Evolutionary conservation across 2,113 vertebrate genomes (phyloP).

Genomic region (Neomonachus schauinslandi): DNA sequence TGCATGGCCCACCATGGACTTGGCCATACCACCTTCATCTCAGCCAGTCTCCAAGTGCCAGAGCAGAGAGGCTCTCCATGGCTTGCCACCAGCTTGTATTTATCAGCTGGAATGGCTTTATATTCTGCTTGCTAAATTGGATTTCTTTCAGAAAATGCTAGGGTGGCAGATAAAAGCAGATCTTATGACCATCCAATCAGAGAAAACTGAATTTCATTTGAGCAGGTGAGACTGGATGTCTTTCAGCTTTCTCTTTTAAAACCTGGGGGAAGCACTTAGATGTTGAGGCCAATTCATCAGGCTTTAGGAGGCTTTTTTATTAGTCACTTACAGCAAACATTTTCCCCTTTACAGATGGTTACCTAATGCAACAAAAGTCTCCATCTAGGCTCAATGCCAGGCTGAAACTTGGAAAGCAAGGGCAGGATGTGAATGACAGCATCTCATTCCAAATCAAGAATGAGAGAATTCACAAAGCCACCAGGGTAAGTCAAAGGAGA

Average conservation of each 20-base stretch:
- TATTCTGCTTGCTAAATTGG: slow-evolving; percentile 59
- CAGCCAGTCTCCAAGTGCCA: neutral
- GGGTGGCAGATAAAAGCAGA: slow-evolving; percentile 50
- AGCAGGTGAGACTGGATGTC: slow-evolving; percentile 62
- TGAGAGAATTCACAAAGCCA: neutral
- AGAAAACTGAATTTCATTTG: slow-evolving; percentile 73
- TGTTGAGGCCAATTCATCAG: slow-evolving; percentile 71
- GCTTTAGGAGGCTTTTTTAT: slow-evolving; percentile 76
- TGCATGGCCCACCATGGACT: accelerated
- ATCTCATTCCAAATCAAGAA: neutral
- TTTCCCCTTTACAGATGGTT: slow-evolving; percentile 39
- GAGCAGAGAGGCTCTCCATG: neutral
- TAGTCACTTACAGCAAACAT: slow-evolving; percentile 65
- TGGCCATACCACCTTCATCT: accelerated
- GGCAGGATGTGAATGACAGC: neutral
- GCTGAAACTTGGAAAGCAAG: neutral
- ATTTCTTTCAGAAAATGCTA: slow-evolving; percentile 65
- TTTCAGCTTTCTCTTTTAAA: slow-evolving; percentile 60
- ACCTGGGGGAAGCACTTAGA: slow-evolving; percentile 70
- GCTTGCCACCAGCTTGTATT: neutral
- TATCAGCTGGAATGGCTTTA: slow-evolving; percentile 64
- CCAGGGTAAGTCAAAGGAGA: neutral
- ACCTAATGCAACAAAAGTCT: slow-evolving; percentile 9
- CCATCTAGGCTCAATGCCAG: neutral
- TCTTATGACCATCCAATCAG: slow-evolving; percentile 68